These are phyloP conservation scores for Isoperla grammatica DNA, from an alignment of 2,888 invertebrate genomes.

Conservation along the genomic window DNA sequence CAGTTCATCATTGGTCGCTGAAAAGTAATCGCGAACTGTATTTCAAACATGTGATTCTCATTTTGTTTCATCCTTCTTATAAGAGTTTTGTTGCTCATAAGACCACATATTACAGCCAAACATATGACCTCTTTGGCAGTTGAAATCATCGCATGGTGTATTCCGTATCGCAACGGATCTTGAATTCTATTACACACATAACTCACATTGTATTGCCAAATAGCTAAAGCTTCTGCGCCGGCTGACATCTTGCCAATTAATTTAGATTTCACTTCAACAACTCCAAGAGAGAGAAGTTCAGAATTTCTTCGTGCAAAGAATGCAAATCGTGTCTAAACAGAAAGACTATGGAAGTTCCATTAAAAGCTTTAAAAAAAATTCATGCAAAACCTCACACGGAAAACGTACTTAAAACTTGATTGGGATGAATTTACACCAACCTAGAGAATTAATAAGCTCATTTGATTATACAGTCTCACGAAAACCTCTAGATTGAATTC, in stretches of 20 bases:
- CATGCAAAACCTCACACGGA: slow-evolving; percentile 1
- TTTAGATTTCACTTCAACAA: slow-evolving; percentile 15
- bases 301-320: slow-evolving; percentile 9
- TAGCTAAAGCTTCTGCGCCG: background rate
- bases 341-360: slow-evolving; percentile 7
- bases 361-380: slow-evolving; percentile 15
- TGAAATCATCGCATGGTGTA: background rate
- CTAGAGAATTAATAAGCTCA: slow-evolving; percentile 20
- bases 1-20: too few relatives aligned
- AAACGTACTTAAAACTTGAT: slow-evolving; percentile 19
- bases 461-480: slow-evolving; percentile 21
- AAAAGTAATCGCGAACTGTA: too few relatives aligned
- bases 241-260: slow-evolving; percentile 3
- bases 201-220: slow-evolving; percentile 11
- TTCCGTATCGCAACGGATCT: background rate
- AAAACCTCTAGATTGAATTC: slow-evolving; percentile 18
- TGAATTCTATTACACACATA: background rate
- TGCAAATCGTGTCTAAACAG: slow-evolving; percentile 12
- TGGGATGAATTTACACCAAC: slow-evolving; percentile 7
- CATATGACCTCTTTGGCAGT: background rate
- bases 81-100: background rate
- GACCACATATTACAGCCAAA: background rate
- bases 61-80: background rate
- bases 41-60: too few relatives aligned
- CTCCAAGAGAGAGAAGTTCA: slow-evolving; percentile 8